Base-by-base conservation (phyloP, 2,797 vertebrate genomes). In the Alectoris magna region DNA sequence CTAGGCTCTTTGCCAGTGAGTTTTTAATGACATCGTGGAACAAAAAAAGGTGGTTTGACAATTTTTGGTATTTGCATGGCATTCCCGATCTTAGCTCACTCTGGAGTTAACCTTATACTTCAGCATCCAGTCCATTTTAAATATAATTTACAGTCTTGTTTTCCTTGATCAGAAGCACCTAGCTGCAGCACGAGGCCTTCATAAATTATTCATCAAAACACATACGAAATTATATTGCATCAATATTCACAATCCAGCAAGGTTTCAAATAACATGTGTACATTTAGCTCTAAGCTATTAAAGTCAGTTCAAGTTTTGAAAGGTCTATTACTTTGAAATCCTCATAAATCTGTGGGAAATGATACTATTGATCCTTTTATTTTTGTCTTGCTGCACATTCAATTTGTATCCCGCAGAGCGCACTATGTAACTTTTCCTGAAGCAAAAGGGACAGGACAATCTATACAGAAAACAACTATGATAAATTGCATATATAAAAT, bases 271-370 rank as follows among this genome's bases (percentile, higher is more conserved):
- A 91, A 31, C 73, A 29, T 39, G 77, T 69, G 90, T 34, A 66
- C 60, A 80, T 95, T 91, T 94, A 79, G 44, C 74, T 94, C 41
- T 74, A 68, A 89, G 81, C 60, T 89, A 76, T 79, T 74, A 24
- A 81, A 84, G 39, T 84, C 82, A 85, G 60, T 76, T 93, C 38
- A 78, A 92, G 53, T 80, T 96, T 59, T 90, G 78, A 93, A 95
- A 83, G 77, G 82, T 39, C 87, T 93, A 77, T 94, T 94, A 93
- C 73, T 96, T 97, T 95, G 67, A 94, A 94, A 91, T 89, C 88
- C 75, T 84, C 77, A 39, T 94, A 91, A 95, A 95, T 90, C 60
- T 83, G 51, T 92, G 78, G 69, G 75, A 96, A 95, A 90, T 86
- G 1, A 87, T 87, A 88, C 77, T 91, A 96, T 82, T 72, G 93